Evolutionary conservation across 2,888 invertebrate genomes (phyloP).

Genomic region (Dinocampus coccinellae): DNA sequence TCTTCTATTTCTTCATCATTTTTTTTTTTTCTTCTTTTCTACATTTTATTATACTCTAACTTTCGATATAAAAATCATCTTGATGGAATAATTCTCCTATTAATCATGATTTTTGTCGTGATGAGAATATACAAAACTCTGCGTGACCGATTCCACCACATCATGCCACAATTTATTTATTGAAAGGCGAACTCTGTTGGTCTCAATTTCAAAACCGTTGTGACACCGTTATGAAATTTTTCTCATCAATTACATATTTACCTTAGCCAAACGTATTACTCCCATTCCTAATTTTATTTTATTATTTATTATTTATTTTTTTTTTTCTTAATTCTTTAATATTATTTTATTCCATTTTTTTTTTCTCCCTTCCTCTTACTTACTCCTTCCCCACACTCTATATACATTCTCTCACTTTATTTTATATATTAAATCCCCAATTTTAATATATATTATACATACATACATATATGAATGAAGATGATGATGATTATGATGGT

Average conservation of each 20-base stretch:
- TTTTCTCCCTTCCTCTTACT: not conserved
- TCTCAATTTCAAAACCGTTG: slow-evolving; percentile 23
- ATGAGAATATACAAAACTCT: slow-evolving; percentile 15
- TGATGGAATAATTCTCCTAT: slow-evolving; percentile 64
- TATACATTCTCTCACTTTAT: too few species aligned
- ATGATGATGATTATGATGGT: not conserved
- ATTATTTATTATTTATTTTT: not conserved
- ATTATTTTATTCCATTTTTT: not conserved
- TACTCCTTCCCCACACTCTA: too few species aligned
- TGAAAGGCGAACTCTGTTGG: slow-evolving; percentile 18
- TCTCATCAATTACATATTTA: slow-evolving; percentile 21
- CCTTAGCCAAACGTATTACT: slow-evolving; percentile 20
- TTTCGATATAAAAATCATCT: slow-evolving; percentile 54
- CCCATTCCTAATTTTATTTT: slow-evolving; percentile 20
- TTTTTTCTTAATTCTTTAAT: too few species aligned
- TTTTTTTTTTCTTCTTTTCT: too few species aligned
- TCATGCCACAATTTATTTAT: not conserved
- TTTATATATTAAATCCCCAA: slow-evolving; percentile 15
- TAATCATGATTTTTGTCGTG: slow-evolving; percentile 57
- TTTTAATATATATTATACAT: slow-evolving; percentile 2
- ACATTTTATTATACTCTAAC: slow-evolving; percentile 47
- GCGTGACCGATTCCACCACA: slow-evolving; percentile 18
- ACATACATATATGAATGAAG: not conserved
- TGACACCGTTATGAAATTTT: slow-evolving; percentile 13
- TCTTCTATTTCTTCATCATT: too few species aligned